phyloP scores from a whole-genome alignment of 2,797 vertebrate species.

The Smutsia temminckii region DNA sequence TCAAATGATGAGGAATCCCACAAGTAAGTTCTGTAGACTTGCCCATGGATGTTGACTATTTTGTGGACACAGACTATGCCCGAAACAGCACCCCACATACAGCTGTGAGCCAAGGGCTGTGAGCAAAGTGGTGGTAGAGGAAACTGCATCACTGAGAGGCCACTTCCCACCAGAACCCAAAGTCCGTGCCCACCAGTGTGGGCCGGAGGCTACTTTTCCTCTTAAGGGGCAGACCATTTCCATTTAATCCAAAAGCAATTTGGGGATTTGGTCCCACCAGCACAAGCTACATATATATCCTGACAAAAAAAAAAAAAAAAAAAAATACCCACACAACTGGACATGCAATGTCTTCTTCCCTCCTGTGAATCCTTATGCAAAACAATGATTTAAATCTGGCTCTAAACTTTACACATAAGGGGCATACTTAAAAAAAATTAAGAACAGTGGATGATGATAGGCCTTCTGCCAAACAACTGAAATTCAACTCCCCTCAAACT shows the following conservation, averaged over 20 bases:
- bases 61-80: neutral
- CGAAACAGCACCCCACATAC: neutral
- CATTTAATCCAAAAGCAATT: slow-evolving; percentile 2
- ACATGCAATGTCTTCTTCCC: neutral
- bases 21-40: neutral
- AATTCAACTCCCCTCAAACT: neutral
- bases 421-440: neutral
- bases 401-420: slow-evolving; percentile 8
- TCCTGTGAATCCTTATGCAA: neutral
- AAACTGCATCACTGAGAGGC: neutral
- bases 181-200: neutral
- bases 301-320: neutral
- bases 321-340: neutral
- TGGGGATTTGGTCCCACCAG: slow-evolving; percentile 1
- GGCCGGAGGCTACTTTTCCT: neutral
- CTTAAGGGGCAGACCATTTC: neutral
- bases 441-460: neutral
- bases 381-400: slow-evolving; percentile 6
- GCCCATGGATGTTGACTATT: neutral
- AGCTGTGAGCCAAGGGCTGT: neutral
- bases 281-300: neutral
- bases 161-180: neutral
- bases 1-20: neutral
- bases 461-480: neutral
- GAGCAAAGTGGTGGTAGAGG: neutral